These are phyloP conservation scores for Geopemphigus sp. DNA, from an alignment of 1,140 invertebrate genomes.

Conservation along the genomic window DNA sequence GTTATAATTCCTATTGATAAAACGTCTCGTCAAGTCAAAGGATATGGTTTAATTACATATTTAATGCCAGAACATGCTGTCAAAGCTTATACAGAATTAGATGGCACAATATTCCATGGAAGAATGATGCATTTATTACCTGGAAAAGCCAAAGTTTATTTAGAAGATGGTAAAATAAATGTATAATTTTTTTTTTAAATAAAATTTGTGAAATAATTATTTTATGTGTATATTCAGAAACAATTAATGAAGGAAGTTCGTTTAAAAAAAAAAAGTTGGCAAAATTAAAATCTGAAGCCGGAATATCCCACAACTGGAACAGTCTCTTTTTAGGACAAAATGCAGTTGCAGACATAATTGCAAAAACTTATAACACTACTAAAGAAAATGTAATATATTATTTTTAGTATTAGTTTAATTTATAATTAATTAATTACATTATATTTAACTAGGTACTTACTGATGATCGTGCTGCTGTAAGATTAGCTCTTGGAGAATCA, in stretches of 20 bases:
- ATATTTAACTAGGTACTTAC: slow-evolving; percentile 55
- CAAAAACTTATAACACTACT: slow-evolving; percentile 78
- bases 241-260: slow-evolving; percentile 59
- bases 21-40: slow-evolving; percentile 81
- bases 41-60: slow-evolving; percentile 91
- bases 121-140: slow-evolving; percentile 91
- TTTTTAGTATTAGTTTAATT: slow-evolving; percentile 50
- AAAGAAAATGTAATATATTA: slow-evolving; percentile 73
- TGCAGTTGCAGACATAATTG: slow-evolving; percentile 89
- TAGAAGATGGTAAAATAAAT: slow-evolving; percentile 52
- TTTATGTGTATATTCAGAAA: slow-evolving; percentile 11
- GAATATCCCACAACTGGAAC: slow-evolving; percentile 93
- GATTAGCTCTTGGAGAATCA: slow-evolving; percentile 93
- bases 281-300: slow-evolving; percentile 74
- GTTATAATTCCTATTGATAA: slow-evolving; percentile 86
- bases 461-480: slow-evolving; percentile 73
- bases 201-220: not conserved
- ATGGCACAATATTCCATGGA: slow-evolving; percentile 87
- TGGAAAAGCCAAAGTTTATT: slow-evolving; percentile 70
- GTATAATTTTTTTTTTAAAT: not conserved
- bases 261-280: slow-evolving; percentile 85
- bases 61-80: slow-evolving; percentile 94
- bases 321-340: slow-evolving; percentile 90
- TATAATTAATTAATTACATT: slow-evolving; percentile 51
- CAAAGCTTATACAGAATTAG: slow-evolving; percentile 80